A percentile compares a stretch with the other conserved stretches of the same genome.
Evolutionary conservation across 2,888 invertebrate species (phyloP).

Genomic region (Hipparchia semele): DNA sequence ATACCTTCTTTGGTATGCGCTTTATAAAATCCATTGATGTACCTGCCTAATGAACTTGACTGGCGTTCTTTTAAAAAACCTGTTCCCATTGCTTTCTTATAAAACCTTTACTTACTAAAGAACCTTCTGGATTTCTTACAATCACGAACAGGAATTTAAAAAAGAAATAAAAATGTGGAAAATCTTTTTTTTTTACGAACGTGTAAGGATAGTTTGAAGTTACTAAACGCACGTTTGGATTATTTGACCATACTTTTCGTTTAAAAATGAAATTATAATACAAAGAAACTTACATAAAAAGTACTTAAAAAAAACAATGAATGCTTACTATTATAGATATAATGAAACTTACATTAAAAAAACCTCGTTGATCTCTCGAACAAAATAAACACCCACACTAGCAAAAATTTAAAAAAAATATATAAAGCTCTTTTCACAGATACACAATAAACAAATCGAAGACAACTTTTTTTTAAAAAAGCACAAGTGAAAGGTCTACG

Average conservation of each 20-base stretch:
- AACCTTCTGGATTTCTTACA: slow-evolving; percentile 25
- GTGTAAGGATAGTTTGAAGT: too few relatives aligned
- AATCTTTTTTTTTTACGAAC: too few relatives aligned
- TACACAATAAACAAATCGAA: neutral
- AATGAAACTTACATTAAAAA: neutral
- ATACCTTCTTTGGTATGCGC: too few relatives aligned
- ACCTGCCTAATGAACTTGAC: neutral
- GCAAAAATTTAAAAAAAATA: neutral
- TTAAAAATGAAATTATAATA: too few relatives aligned
- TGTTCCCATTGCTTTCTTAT: slow-evolving; percentile 10
- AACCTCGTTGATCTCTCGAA: slow-evolving; percentile 20
- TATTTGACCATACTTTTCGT: too few relatives aligned
- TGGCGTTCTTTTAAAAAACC: slow-evolving; percentile 18
- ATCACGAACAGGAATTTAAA: slow-evolving; percentile 9
- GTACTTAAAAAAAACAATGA: too few relatives aligned
- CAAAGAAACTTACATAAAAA: too few relatives aligned
- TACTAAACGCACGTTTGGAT: too few relatives aligned
- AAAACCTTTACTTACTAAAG: slow-evolving; percentile 17
- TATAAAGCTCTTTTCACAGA: slow-evolving; percentile 6
- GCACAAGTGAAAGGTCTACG: slow-evolving; percentile 38
- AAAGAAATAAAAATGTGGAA: neutral
- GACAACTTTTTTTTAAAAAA: slow-evolving; percentile 26
- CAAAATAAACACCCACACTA: slow-evolving; percentile 4
- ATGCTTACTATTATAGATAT: too few relatives aligned
- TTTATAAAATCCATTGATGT: neutral